These are phyloP conservation scores for Imbricaverruca yamaguchii DNA, from an alignment of 2,888 invertebrate species.

Conservation along the genomic window DNA sequence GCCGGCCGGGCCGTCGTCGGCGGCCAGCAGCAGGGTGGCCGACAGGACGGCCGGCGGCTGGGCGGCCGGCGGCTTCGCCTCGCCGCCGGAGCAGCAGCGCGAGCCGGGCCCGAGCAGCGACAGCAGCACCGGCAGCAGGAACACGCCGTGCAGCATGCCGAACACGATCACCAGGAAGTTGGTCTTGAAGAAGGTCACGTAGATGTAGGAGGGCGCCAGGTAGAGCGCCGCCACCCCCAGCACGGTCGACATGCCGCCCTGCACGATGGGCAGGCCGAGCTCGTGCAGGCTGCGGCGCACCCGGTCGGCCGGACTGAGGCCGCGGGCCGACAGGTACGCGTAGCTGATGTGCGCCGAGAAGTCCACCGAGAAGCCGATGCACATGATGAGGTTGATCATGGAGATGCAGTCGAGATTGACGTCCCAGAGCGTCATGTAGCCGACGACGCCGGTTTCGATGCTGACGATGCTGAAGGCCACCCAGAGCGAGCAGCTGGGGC, in stretches of 20 bases:
- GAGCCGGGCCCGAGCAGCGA: slow-evolving; percentile 77
- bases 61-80: too few species aligned
- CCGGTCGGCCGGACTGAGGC: slow-evolving; percentile 27
- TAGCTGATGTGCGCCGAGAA: slow-evolving; percentile 45
- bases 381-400: slow-evolving; percentile 96
- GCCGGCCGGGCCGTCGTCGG: too few species aligned
- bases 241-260: slow-evolving; percentile 85
- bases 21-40: too few species aligned
- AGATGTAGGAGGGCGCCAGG: slow-evolving; percentile 86
- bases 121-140: slow-evolving; percentile 75
- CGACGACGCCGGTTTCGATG: slow-evolving; percentile 86
- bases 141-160: slow-evolving; percentile 85
- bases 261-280: slow-evolving; percentile 51
- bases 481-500: slow-evolving; percentile 84
- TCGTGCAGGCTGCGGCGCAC: slow-evolving; percentile 42
- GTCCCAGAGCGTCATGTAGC: slow-evolving; percentile 93
- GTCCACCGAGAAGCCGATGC: slow-evolving; percentile 52
- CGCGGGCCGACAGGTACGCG: slow-evolving; percentile 41
- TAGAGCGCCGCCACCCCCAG: slow-evolving; percentile 77
- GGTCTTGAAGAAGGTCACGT: slow-evolving; percentile 93
- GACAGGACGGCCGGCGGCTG: too few species aligned
- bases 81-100: too few species aligned
- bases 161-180: slow-evolving; percentile 90
- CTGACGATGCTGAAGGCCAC: slow-evolving; percentile 90
- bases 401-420: slow-evolving; percentile 90